Percentiles rank a stretch among this genome's conserved stretches.
These are phyloP conservation scores for Cynaeus angustus DNA, from an alignment of 2,888 invertebrate genomes.

Conservation along the genomic window DNA sequence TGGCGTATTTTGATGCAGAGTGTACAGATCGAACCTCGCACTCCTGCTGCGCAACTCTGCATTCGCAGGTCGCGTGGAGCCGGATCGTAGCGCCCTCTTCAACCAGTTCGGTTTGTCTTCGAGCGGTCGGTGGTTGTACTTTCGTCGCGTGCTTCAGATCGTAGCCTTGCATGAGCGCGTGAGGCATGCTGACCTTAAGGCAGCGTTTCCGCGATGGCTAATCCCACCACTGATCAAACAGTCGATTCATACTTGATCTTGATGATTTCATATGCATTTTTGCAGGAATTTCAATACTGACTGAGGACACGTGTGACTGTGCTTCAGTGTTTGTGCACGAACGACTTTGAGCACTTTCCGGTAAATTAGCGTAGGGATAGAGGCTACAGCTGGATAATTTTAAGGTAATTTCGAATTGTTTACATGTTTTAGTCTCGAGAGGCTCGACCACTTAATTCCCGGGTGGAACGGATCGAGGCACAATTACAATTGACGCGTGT, in stretches of 20 bases:
- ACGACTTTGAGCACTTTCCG: conserved; percentile 24
- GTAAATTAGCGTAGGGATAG: conserved; percentile 26
- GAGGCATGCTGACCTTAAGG: conserved; percentile 10
- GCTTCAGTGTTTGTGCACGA: conserved; percentile 34
- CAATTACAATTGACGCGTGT: conserved; percentile 12
- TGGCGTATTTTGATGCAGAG: conserved; percentile 55
- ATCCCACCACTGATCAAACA: background rate
- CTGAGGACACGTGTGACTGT: conserved; percentile 33
- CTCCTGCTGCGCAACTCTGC: conserved; percentile 61
- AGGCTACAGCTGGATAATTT: conserved; percentile 29
- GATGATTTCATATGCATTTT: conserved; percentile 9
- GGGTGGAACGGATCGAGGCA: background rate
- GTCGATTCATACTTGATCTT: background rate
- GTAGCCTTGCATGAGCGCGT: conserved; percentile 35
- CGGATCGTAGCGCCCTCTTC: conserved; percentile 63
- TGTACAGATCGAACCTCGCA: conserved; percentile 58
- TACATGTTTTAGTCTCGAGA: conserved; percentile 23
- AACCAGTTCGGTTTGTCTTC: conserved; percentile 59
- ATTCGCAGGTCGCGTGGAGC: conserved; percentile 60
- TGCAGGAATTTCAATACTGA: conserved; percentile 3
- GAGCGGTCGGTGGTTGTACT: conserved; percentile 60
- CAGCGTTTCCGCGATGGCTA: conserved; percentile 1
- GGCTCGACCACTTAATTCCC: conserved; percentile 10
- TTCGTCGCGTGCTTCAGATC: conserved; percentile 52
- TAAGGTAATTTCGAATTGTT: conserved; percentile 35